phyloP scores from a whole-genome alignment of 2,888 invertebrate species.

The Hipparchia semele region DNA sequence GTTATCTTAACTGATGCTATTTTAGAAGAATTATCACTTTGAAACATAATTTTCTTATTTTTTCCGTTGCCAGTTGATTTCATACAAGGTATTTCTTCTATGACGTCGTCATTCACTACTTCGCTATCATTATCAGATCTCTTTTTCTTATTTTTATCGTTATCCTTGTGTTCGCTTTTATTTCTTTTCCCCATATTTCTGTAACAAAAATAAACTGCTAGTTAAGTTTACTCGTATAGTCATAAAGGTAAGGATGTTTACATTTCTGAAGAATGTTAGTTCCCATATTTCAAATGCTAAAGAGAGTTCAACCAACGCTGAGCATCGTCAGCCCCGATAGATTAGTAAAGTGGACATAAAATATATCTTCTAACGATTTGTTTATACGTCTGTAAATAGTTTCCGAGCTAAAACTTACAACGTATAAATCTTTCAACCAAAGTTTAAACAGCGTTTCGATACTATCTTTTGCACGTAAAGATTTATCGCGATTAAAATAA shows the following conservation, averaged over 20 bases:
- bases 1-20: slow-evolving; percentile 34
- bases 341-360: slow-evolving; percentile 6
- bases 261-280: not conserved
- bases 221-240: not conserved
- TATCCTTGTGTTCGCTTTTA: slow-evolving; percentile 35
- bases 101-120: slow-evolving; percentile 13
- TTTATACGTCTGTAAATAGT: slow-evolving; percentile 8
- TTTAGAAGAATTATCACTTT: slow-evolving; percentile 31
- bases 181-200: slow-evolving; percentile 55
- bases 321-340: not conserved
- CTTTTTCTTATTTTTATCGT: slow-evolving; percentile 24
- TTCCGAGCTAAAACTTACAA: slow-evolving; percentile 3
- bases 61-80: slow-evolving; percentile 13
- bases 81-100: slow-evolving; percentile 1
- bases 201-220: slow-evolving; percentile 25
- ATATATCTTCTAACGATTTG: slow-evolving; percentile 4
- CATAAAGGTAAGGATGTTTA: not conserved
- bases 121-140: slow-evolving; percentile 23
- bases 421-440: slow-evolving; percentile 6
- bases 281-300: not conserved
- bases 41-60: slow-evolving; percentile 37
- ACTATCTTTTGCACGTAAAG: slow-evolving; percentile 2
- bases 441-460: slow-evolving; percentile 9
- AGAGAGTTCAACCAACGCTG: not conserved
- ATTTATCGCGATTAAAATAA: slow-evolving; percentile 29